Evolutionary conservation across 1,140 invertebrate species (phyloP).

Genomic region (Papilio machaon): DNA sequence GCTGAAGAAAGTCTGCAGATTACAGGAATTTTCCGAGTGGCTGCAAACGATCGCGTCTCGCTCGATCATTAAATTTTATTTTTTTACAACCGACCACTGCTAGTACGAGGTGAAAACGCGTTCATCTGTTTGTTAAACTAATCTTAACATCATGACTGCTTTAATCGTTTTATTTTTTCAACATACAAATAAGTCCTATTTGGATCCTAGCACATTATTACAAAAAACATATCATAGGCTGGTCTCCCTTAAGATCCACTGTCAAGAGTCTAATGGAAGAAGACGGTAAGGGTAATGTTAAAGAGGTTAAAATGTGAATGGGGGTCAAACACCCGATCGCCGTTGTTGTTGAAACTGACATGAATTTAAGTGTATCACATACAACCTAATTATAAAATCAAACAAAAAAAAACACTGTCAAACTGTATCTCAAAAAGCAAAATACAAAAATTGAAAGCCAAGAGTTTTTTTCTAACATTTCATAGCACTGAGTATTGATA

Average conservation of each 20-base stretch:
- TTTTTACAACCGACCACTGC: slow-evolving; percentile 37
- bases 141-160: not conserved
- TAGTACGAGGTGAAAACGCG: slow-evolving; percentile 65
- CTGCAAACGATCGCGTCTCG: slow-evolving; percentile 74
- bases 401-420: not conserved
- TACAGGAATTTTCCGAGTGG: slow-evolving; percentile 80
- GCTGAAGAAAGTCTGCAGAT: slow-evolving; percentile 76
- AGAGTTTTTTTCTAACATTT: not conserved
- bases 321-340: too few species aligned
- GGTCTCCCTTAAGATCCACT: too few species aligned
- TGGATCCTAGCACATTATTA: not conserved
- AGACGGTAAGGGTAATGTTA: too few species aligned
- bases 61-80: slow-evolving; percentile 75
- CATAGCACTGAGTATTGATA: not conserved
- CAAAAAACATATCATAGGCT: too few species aligned
- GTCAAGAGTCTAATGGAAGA: too few species aligned
- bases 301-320: too few species aligned
- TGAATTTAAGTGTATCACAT: too few species aligned
- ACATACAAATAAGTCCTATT: not conserved
- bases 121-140: slow-evolving; percentile 39
- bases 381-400: not conserved
- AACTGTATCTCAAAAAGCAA: not conserved
- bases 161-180: not conserved
- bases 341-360: too few species aligned
- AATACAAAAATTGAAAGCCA: not conserved